Conservation (phyloP, 2,113 vertebrate species). For the Ceuthmochares aereus region DNA sequence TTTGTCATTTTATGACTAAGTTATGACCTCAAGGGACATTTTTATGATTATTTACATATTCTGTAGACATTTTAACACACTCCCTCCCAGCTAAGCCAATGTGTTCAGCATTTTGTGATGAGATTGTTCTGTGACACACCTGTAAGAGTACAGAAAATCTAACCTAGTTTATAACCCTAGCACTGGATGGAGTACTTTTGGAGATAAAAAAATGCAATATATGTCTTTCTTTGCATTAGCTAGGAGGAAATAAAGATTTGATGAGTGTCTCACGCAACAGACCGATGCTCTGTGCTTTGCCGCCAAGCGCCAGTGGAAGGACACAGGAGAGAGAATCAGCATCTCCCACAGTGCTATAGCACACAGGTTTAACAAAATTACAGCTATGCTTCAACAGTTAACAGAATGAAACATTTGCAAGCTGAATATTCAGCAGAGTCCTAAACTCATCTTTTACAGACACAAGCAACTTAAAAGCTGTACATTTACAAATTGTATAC, state of each 20-base stretch:
- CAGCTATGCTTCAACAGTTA: neutral
- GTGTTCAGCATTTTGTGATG: neutral
- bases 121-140: neutral
- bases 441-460: neutral
- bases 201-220: neutral
- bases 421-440: slow-evolving; percentile 14
- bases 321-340: neutral
- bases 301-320: neutral
- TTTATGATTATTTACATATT: neutral
- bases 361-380: neutral
- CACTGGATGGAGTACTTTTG: neutral
- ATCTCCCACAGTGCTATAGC: neutral
- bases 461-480: neutral
- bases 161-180: neutral
- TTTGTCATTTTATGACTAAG: neutral
- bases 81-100: neutral
- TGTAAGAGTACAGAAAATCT: neutral
- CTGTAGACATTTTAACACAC: neutral
- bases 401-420: neutral
- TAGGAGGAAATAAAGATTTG: neutral
- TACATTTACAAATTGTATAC: neutral
- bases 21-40: neutral
- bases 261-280: neutral
- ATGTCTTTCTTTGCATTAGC: neutral
- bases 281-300: neutral